These are phyloP conservation scores for Taenaris catops DNA, from an alignment of 2,888 invertebrate species.

Conservation along the genomic window DNA sequence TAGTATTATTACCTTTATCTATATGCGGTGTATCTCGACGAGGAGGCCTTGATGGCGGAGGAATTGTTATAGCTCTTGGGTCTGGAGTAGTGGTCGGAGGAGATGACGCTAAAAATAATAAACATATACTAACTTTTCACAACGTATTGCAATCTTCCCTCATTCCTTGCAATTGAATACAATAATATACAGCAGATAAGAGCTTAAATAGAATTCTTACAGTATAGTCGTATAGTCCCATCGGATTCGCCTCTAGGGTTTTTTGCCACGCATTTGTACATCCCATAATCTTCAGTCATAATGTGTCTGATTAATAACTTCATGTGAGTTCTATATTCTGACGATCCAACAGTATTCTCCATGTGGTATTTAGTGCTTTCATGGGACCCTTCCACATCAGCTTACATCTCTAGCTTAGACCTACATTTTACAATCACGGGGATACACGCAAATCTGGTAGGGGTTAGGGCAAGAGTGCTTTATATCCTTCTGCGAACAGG, in stretches of 20 bases:
- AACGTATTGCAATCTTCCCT: too few relatives aligned
- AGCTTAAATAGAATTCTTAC: slow-evolving; percentile 82
- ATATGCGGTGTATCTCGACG: slow-evolving; percentile 61
- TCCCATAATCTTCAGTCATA: slow-evolving; percentile 89
- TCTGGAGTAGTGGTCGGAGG: slow-evolving; percentile 90
- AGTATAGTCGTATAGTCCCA: slow-evolving; percentile 92
- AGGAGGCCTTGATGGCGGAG: slow-evolving; percentile 66
- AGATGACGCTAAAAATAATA: slow-evolving; percentile 81
- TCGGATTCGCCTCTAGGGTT: slow-evolving; percentile 95
- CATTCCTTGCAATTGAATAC: too few relatives aligned
- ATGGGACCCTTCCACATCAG: too few relatives aligned
- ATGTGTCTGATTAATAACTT: slow-evolving; percentile 89
- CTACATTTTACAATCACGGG: too few relatives aligned
- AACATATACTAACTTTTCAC: too few relatives aligned
- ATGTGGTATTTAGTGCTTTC: slow-evolving; percentile 90
- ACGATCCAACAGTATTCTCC: slow-evolving; percentile 84
- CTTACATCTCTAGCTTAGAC: too few relatives aligned
- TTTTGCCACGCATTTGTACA: slow-evolving; percentile 93
- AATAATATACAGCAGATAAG: too few relatives aligned
- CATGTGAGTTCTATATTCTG: slow-evolving; percentile 93
- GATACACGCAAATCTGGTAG: too few relatives aligned
- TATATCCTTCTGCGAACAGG: too few relatives aligned
- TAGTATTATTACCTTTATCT: slow-evolving; percentile 59
- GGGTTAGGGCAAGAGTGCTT: too few relatives aligned
- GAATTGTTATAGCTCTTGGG: slow-evolving; percentile 81